Evolutionary conservation across 2,888 invertebrate species (phyloP).

Genomic region (Mycalesis mineus): DNA sequence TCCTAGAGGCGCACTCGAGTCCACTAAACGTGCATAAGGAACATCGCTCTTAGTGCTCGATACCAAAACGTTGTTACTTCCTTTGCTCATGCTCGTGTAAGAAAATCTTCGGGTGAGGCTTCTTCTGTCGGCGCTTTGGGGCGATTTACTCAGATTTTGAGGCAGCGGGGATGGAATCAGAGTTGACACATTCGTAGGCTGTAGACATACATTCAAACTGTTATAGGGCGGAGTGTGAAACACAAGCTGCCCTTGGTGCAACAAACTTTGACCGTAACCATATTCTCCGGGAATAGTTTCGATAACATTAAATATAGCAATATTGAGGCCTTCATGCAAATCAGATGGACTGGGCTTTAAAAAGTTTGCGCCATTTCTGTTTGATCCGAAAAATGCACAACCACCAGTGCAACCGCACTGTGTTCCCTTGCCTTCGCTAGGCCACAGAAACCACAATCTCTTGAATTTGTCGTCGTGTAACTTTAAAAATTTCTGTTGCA

Average conservation of each 20-base stretch:
- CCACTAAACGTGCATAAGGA: slow-evolving; percentile 88
- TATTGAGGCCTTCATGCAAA: slow-evolving; percentile 88
- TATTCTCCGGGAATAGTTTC: slow-evolving; percentile 88
- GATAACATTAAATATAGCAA: slow-evolving; percentile 84
- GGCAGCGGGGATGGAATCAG: slow-evolving; percentile 68
- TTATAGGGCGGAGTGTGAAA: slow-evolving; percentile 95
- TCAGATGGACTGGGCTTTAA: slow-evolving; percentile 91
- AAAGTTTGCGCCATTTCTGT: slow-evolving; percentile 92
- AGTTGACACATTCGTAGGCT: slow-evolving; percentile 78
- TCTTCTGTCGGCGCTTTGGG: slow-evolving; percentile 59
- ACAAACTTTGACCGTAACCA: slow-evolving; percentile 95
- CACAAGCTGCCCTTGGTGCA: slow-evolving; percentile 90
- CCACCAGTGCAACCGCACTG: slow-evolving; percentile 98
- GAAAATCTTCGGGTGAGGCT: slow-evolving; percentile 72
- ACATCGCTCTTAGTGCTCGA: slow-evolving; percentile 81
- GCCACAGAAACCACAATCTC: slow-evolving; percentile 97
- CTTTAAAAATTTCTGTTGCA: slow-evolving; percentile 89
- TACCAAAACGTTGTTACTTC: slow-evolving; percentile 61
- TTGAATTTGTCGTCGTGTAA: slow-evolving; percentile 90
- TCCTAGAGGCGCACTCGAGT: slow-evolving; percentile 78
- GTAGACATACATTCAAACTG: slow-evolving; percentile 84
- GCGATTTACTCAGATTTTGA: slow-evolving; percentile 61
- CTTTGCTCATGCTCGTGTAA: slow-evolving; percentile 69
- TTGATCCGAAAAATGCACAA: slow-evolving; percentile 95
- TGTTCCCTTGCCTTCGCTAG: slow-evolving; percentile 81